These are phyloP conservation scores for Polyodon spathula DNA, from an alignment of 2,113 vertebrate genomes.

Conservation along the genomic window DNA sequence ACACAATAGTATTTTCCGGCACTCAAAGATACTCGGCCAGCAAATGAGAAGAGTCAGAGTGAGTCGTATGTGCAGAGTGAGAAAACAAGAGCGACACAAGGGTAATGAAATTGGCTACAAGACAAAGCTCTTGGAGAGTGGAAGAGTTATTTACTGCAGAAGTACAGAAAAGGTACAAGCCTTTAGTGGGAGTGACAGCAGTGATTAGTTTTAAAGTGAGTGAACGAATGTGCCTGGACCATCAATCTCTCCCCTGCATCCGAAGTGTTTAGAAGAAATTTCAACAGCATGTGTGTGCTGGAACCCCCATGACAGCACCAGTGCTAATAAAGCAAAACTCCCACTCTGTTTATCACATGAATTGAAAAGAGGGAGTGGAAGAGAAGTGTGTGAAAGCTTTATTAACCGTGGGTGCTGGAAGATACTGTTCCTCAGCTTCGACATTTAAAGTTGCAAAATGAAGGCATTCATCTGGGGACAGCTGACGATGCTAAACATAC, in stretches of 20 bases:
- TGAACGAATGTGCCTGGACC: slow-evolving; percentile 21
- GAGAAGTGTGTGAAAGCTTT: not conserved
- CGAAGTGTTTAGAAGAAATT: slow-evolving; percentile 14
- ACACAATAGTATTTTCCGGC: too few relatives aligned
- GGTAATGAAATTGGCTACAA: slow-evolving; percentile 32
- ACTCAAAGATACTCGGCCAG: too few relatives aligned
- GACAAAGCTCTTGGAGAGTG: slow-evolving; percentile 17
- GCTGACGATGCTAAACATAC: too few relatives aligned
- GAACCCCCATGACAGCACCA: not conserved
- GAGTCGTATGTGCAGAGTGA: slow-evolving; percentile 17
- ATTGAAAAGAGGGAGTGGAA: not conserved
- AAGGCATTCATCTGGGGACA: too few relatives aligned
- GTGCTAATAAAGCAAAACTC: not conserved
- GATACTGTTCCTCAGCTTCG: too few relatives aligned
- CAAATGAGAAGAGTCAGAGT: not conserved
- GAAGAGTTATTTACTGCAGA: slow-evolving; percentile 31
- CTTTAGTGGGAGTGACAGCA: slow-evolving; percentile 34
- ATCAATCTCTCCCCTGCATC: slow-evolving; percentile 24
- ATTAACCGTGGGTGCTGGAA: too few relatives aligned
- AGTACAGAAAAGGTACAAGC: slow-evolving; percentile 16
- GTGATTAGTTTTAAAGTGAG: slow-evolving; percentile 40
- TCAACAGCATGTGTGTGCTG: not conserved
- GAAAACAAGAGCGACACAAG: slow-evolving; percentile 24
- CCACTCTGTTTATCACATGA: not conserved
- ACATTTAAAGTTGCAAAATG: too few relatives aligned